Conservation (phyloP, 2,113 vertebrate genomes). For the Bambusicola thoracicus region DNA sequence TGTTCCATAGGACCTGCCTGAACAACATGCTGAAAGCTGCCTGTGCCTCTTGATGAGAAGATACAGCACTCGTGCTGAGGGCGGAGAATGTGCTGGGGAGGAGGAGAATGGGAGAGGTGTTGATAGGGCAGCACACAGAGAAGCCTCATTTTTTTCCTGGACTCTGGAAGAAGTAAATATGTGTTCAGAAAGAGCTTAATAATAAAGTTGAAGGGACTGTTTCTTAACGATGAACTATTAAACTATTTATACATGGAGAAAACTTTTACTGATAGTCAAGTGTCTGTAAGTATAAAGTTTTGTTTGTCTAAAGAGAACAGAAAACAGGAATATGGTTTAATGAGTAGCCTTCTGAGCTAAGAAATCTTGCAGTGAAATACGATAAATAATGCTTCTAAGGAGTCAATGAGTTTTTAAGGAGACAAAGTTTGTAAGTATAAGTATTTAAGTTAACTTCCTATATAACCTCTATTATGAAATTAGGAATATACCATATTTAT, state of each 20-base stretch:
- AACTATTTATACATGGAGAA: constrained; percentile 85
- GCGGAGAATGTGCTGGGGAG: constrained; percentile 65
- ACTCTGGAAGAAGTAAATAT: constrained; percentile 67
- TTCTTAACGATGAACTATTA: constrained; percentile 69
- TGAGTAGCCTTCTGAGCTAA: constrained; percentile 28
- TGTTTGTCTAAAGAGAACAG: constrained; percentile 57
- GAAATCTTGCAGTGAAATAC: constrained; percentile 49
- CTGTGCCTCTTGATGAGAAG: constrained; percentile 56
- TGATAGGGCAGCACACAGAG: constrained; percentile 44
- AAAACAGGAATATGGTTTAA: constrained; percentile 45
- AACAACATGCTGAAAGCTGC: constrained; percentile 60
- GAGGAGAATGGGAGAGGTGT: constrained; percentile 65
- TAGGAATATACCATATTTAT: not conserved
- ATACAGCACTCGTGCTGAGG: constrained; percentile 59
- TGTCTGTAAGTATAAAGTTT: constrained; percentile 77
- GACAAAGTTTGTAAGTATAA: constrained; percentile 63
- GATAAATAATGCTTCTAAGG: constrained; percentile 61
- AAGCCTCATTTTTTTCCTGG: constrained; percentile 59
- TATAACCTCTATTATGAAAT: constrained; percentile 18
- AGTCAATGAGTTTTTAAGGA: constrained; percentile 63
- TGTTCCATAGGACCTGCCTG: constrained; percentile 55
- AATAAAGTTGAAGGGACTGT: constrained; percentile 30
- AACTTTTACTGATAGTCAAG: constrained; percentile 82
- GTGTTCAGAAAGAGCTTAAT: constrained; percentile 23
- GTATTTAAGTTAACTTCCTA: constrained; percentile 56